phyloP scores from a whole-genome alignment of 2,113 vertebrate species.

The Dendrocopos noguchii region DNA sequence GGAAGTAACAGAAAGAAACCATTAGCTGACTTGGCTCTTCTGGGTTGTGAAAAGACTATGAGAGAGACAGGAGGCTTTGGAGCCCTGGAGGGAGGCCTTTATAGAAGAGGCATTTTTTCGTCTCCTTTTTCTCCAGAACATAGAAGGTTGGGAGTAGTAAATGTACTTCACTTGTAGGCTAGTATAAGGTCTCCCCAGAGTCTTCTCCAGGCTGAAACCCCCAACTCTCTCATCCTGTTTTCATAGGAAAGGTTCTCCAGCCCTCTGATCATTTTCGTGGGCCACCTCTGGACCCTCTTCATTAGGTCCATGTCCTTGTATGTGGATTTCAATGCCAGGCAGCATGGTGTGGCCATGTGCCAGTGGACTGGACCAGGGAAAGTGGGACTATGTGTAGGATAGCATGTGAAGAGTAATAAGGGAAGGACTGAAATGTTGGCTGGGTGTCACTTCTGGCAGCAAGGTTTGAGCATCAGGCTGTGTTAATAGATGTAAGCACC shows the following conservation, averaged over 20 bases:
- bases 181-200: no score
- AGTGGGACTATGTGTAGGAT: not conserved
- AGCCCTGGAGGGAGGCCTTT: not conserved
- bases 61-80: not conserved
- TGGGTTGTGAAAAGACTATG: not conserved
- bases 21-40: not conserved
- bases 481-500: not conserved
- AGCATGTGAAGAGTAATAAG: not conserved
- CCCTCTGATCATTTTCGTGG: no score
- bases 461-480: not conserved
- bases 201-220: no score
- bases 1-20: not conserved
- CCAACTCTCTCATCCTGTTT: no score
- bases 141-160: not conserved
- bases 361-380: not conserved
- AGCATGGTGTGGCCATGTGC: not conserved
- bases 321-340: not conserved
- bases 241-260: no score
- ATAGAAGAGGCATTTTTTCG: not conserved
- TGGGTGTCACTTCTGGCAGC: accelerated
- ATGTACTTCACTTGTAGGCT: not conserved
- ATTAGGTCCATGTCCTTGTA: no score
- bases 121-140: not conserved
- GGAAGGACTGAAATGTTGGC: not conserved
- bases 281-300: no score